Evolutionary conservation across 2,888 invertebrate genomes (phyloP).

Genomic region (Leucophenga maculata): DNA sequence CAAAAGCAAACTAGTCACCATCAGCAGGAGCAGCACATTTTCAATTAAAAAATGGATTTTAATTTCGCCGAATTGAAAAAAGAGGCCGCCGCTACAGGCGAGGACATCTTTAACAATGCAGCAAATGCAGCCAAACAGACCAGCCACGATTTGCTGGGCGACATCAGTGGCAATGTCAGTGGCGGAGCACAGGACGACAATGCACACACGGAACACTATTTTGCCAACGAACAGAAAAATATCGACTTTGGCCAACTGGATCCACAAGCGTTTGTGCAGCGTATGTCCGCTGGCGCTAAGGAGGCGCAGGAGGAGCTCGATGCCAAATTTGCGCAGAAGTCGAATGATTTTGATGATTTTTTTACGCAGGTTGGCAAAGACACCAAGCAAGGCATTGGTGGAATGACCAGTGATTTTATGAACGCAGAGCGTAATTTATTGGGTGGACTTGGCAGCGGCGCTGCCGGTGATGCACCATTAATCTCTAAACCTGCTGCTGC

Average conservation of each 20-base stretch:
- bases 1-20: background rate
- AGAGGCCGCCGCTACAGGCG: slow-evolving; percentile 62
- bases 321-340: slow-evolving; percentile 64
- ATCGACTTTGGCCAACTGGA: slow-evolving; percentile 61
- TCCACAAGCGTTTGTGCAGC: slow-evolving; percentile 66
- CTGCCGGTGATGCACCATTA: slow-evolving; percentile 19
- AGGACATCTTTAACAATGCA: slow-evolving; percentile 54
- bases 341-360: slow-evolving; percentile 62
- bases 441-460: slow-evolving; percentile 35
- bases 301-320: slow-evolving; percentile 66
- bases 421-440: slow-evolving; percentile 63
- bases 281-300: slow-evolving; percentile 66
- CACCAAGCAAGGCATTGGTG: slow-evolving; percentile 57
- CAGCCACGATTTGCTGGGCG: slow-evolving; percentile 51
- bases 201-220: slow-evolving; percentile 66
- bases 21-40: background rate
- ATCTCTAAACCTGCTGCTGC: slow-evolving; percentile 15
- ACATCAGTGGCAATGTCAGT: slow-evolving; percentile 40
- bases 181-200: slow-evolving; percentile 64
- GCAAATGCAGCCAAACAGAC: slow-evolving; percentile 46
- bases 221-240: slow-evolving; percentile 67
- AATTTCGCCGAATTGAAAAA: slow-evolving; percentile 67
- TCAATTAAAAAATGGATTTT: slow-evolving; percentile 61
- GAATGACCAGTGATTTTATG: slow-evolving; percentile 66
- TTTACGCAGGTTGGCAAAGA: slow-evolving; percentile 50